These are phyloP conservation scores for Gymnogyps californianus DNA, from an alignment of 2,113 vertebrate genomes.

Conservation along the genomic window DNA sequence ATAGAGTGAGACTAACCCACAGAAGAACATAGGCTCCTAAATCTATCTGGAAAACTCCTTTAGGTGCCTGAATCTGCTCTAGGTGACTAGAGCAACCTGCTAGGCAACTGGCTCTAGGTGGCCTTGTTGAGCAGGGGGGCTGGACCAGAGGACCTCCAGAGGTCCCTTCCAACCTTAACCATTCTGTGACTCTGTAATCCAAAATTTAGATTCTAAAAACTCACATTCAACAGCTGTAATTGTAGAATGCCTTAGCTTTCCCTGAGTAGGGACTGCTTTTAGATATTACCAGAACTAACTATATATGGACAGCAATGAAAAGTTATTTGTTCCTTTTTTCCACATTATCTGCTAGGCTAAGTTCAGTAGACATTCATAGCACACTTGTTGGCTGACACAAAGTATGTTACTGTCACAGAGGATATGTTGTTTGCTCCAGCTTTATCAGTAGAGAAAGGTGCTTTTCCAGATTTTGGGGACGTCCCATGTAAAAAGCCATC, in stretches of 20 bases:
- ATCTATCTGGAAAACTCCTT: neutral
- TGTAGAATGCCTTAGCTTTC: neutral
- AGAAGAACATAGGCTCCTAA: neutral
- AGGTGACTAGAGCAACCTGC: neutral
- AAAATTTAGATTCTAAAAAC: neutral
- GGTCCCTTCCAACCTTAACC: neutral
- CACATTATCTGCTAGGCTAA: neutral
- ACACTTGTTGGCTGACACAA: neutral
- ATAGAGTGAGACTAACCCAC: neutral
- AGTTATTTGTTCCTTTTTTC: neutral
- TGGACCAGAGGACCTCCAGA: neutral
- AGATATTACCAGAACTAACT: neutral
- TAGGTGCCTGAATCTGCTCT: neutral
- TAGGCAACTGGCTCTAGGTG: neutral
- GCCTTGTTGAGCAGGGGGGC: neutral
- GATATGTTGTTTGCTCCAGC: neutral
- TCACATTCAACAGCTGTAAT: neutral
- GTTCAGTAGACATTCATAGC: neutral
- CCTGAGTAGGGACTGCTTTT: neutral
- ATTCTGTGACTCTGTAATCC: neutral
- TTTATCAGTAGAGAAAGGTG: neutral
- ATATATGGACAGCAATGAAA: neutral
- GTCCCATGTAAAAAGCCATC: neutral
- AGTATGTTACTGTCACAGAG: neutral
- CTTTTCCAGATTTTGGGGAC: neutral